Evolutionary conservation across 2,888 invertebrate species (phyloP), one percentile per base, ranked within the genome.

Genomic region (Apomyelois bistriatella): DNA sequence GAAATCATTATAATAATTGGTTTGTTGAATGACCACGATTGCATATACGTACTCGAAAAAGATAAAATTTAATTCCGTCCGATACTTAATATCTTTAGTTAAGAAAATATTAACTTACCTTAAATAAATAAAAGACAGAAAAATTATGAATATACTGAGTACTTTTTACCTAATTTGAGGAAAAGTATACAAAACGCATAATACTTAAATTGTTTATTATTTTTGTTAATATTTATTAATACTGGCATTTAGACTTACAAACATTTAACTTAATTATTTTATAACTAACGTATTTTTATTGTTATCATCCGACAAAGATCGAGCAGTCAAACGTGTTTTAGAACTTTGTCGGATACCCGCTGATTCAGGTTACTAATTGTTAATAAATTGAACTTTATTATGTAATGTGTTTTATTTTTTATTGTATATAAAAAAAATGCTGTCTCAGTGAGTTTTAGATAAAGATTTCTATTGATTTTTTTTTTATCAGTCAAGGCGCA

Each of bases 171-270:
- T 13, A 7, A 38, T 16, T 3, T 40, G 16, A 15, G 54, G 58
- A 53, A 59, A 59, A 55, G 60, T 60, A 59, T 72, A 63, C 66
- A 61, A 62, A 72, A 74, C 62, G 76, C 78, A 82, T 83, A 84
- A 82, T 76, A 40, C 40, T 40, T 40, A 77, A 71, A 60, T 64
- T 70, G 68, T 76, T 80, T 82, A 74, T 72, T 50, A 50, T 41
- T 50, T 22, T 73, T 85, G 84, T 87, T 88, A 87, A 88, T 88
- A 88, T 88, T 89, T 88, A 89, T 89, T 88, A 84, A 82, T 84
- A 73, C 72, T 63, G 64, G 66, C 70, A 69, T 75, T 70, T 83
- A 82, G 74, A 56, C 68, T 60, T 76, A 83, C n/a, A 74, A 68
- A 66, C 66, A 74, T 74, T 63, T 69, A 64, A 70, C 65, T 65